Evolutionary conservation across 2,888 invertebrate genomes (phyloP), one percentile per base, ranked within the genome.

Genomic region (Hoplodrina blanda): DNA sequence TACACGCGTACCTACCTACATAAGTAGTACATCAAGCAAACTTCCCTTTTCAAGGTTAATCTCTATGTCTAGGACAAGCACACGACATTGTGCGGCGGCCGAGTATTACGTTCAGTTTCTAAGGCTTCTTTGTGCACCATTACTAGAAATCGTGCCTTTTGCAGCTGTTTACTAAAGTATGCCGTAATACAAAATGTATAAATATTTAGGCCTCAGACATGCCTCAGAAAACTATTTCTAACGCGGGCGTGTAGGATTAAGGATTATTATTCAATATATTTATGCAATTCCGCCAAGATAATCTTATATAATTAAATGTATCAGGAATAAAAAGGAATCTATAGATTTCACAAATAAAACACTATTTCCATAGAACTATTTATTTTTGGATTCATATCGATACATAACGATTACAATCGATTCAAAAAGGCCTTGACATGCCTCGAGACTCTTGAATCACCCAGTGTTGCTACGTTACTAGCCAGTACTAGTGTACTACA

Each of bases 51-150:
- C 91, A 91, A 91, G 90, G 91, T 90, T 92, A 92, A 91, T 89
- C 90, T 86, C 78, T 82, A 78, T 86, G 92, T 91, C 92, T 92
- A 92, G 92, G 91, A 88, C 92, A 90, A 86, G 82, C 89, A 87
- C 89, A 88, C 89, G 91, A 92, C 91, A 91, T 92, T 91, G 91
- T 80, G 81, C 82, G 78, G 80, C 82, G 80, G 81, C 75, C 62
- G 73, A 76, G 85, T 80, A 85, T 87, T 88, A 88, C 81, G 80
- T 78, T 77, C 72, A 71, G 46, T 69, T 74, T 75, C 52, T 90
- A 88, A 6, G 92, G 91, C 85, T 92, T 92, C 91, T 41, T 73
- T 37, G 75, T 80, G 81, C 83, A 82, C 74, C 77, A 72, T 79
- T 84, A 82, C 71, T 83, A 46, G 33, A 80, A 78, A 84, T 83